phyloP scores from a whole-genome alignment of 2,113 vertebrate genomes.

The Origma solitaria region DNA sequence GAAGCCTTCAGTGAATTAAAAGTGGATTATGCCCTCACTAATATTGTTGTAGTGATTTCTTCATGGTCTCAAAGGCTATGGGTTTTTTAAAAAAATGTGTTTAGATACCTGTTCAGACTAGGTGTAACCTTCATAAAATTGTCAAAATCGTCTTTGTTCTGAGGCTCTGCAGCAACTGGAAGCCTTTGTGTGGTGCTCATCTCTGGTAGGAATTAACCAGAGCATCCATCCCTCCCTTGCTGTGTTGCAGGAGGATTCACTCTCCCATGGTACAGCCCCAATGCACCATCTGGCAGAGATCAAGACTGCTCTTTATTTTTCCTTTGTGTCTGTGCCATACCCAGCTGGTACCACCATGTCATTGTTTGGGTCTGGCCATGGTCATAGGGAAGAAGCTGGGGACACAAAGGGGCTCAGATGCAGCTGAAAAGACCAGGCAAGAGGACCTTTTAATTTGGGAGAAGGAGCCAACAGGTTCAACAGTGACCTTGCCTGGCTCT shows the following conservation, averaged over 20 bases:
- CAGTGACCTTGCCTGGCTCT: not conserved
- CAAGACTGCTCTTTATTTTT: not conserved
- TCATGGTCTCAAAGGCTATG: not conserved
- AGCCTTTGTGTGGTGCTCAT: rapidly evolving
- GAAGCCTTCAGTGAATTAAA: not conserved
- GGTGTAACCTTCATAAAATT: not conserved
- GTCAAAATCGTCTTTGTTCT: not conserved
- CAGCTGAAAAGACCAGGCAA: not conserved
- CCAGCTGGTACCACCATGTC: not conserved
- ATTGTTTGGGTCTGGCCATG: not conserved
- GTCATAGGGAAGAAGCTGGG: rapidly evolving
- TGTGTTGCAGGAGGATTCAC: not conserved
- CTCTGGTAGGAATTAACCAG: not conserved
- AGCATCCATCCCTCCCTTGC: not conserved
- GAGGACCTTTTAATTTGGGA: not conserved
- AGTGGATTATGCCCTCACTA: not conserved
- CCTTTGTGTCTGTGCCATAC: not conserved
- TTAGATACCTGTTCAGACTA: not conserved
- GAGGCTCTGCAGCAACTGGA: not conserved
- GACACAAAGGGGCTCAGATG: not conserved
- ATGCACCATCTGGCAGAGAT: not conserved
- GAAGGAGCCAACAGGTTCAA: not conserved
- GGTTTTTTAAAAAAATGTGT: not conserved
- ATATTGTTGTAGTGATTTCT: not conserved
- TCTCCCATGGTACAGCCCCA: rapidly evolving